Evolutionary conservation across 1,140 invertebrate species (phyloP).

Genomic region (Periplaneta americana): DNA sequence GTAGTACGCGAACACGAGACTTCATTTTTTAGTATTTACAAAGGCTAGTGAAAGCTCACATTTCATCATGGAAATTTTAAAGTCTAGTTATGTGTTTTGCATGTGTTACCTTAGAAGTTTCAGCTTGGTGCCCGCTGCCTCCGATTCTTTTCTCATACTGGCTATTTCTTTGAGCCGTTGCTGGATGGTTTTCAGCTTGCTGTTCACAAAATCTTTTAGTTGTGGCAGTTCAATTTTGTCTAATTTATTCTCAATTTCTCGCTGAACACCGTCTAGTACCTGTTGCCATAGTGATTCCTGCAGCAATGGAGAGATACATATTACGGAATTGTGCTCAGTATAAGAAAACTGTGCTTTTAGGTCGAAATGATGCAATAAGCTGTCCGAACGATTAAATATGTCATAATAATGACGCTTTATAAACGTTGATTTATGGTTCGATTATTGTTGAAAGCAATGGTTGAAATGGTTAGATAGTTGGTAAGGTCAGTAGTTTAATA

Average conservation of each 20-base stretch:
- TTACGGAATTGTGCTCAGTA: too few species aligned
- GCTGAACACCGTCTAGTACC: conserved; percentile 56
- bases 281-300: conserved; percentile 55
- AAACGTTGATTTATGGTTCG: too few species aligned
- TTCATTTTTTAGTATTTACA: too few species aligned
- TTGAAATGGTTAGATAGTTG: too few species aligned
- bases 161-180: conserved; percentile 53
- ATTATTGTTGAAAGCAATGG: too few species aligned
- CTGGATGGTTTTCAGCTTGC: conserved; percentile 52
- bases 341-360: too few species aligned
- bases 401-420: too few species aligned
- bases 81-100: not conserved
- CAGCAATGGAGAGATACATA: too few species aligned
- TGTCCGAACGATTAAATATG: too few species aligned
- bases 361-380: too few species aligned
- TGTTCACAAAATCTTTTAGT: conserved; percentile 57
- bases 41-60: too few species aligned
- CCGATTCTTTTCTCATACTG: conserved; percentile 48
- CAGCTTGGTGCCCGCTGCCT: conserved; percentile 61
- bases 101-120: conserved; percentile 49
- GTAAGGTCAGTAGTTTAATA: too few species aligned
- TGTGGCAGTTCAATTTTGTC: conserved; percentile 59
- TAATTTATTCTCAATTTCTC: conserved; percentile 57
- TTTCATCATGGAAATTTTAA: not conserved
- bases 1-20: not conserved